These are phyloP conservation scores for Pavo muticus DNA, from an alignment of 2,113 vertebrate species.

Conservation along the genomic window DNA sequence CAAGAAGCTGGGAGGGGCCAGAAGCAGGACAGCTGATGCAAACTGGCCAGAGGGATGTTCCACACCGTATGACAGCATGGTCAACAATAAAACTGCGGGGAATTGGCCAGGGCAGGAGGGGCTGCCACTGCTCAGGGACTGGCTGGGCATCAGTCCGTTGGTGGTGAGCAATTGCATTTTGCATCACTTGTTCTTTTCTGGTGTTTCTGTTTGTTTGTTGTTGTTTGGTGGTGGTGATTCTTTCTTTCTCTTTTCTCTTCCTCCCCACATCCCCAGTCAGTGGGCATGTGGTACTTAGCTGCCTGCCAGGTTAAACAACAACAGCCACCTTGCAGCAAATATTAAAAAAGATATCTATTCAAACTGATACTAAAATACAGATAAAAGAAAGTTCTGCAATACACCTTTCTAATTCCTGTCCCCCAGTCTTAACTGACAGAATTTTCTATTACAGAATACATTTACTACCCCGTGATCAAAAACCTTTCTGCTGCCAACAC, in stretches of 20 bases:
- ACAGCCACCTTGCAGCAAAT: background rate
- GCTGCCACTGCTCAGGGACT: background rate
- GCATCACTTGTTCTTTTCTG: too few species aligned
- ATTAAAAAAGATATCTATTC: background rate
- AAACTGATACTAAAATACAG: background rate
- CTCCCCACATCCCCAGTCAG: background rate
- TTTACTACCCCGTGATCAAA: background rate
- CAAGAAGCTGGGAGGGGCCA: background rate
- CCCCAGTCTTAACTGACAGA: background rate
- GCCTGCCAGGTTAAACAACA: background rate
- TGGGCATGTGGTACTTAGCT: background rate
- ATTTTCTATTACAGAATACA: background rate
- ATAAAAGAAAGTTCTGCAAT: background rate
- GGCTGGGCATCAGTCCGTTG: too few species aligned
- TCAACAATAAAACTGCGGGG: background rate
- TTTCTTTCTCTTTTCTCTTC: background rate
- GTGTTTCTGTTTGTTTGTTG: too few species aligned
- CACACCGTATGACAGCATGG: background rate
- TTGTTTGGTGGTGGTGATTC: background rate
- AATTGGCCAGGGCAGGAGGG: background rate
- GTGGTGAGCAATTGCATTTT: too few species aligned
- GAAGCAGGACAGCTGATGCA: background rate
- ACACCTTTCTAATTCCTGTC: background rate
- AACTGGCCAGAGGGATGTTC: background rate
- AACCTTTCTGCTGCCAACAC: background rate